Base-by-base conservation (phyloP, 2,888 invertebrate genomes). In the Leucophora obtusa region DNA sequence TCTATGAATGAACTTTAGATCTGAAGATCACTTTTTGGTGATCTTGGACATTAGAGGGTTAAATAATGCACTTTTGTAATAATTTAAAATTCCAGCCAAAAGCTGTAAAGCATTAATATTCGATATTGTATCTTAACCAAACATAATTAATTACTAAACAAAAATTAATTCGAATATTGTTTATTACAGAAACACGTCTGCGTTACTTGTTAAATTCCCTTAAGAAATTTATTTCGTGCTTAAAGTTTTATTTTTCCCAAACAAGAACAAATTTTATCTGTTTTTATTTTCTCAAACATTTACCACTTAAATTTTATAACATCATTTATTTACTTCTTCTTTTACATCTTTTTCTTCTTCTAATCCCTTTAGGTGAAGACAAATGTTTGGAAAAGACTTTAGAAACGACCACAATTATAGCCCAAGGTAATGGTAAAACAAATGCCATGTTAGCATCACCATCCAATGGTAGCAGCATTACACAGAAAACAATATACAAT, bases 321-420 rank as follows among this genome's bases (percentile, higher is more conserved):
- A 47, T 62, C 11, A n/a, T 28, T 71, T 65, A 53, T 43, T 71
- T 43, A 63, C 33, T 53, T 76, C 21, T 17, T 66, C 11, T 17
- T 50, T 28, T 6, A 28, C 24, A 3, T 60, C 15, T 21, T 33
- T 63, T 9, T 17, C 5, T 47, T n/a, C 63, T 56, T 58, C 0
- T 69, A 50, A 73, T 68, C 15, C 53, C 79, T 79, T 17, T 84
- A 89, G 90, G 89, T 85, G 88, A 88, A 51, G 84, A 76, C 81
- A 90, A 90, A 86, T 89, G 89, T 84, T 87, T 89, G 85, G 90
- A 90, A 83, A 90, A 90, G 84, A 89, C 85, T 85, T 84, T 87
- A 75, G 90, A 89, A 79, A 78, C 84, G 9, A 69, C 75, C 21
- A 62, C 75, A 50, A 68, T 66, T 53, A 70, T 59, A n/a, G 70